Conservation (phyloP, 2,888 invertebrate species). For the Panopea generosa region DNA sequence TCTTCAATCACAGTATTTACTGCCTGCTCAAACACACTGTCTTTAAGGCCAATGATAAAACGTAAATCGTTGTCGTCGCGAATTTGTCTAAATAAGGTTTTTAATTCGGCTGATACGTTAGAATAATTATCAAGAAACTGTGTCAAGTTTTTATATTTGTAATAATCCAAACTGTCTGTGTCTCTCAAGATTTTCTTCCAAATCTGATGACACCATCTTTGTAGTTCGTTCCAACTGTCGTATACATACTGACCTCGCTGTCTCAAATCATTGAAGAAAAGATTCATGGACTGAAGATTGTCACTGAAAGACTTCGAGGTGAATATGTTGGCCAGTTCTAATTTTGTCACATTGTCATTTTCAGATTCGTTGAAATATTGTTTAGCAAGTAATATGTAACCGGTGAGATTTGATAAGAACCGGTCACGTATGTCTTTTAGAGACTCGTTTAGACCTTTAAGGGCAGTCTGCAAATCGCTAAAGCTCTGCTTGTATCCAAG, state of each 20-base stretch:
- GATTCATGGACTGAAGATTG: slow-evolving; percentile 43
- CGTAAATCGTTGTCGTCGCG: slow-evolving; percentile 52
- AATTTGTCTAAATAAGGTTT: slow-evolving; percentile 5
- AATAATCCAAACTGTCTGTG: slow-evolving; percentile 55
- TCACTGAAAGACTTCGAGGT: slow-evolving; percentile 39
- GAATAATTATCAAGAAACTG: slow-evolving; percentile 49
- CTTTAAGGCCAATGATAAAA: slow-evolving; percentile 51
- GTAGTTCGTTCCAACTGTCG: slow-evolving; percentile 63
- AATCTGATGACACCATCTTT: slow-evolving; percentile 31
- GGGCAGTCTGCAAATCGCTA: background rate
- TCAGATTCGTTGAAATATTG: slow-evolving; percentile 16
- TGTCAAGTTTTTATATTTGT: slow-evolving; percentile 31
- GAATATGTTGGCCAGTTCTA: slow-evolving; percentile 49
- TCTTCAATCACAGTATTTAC: slow-evolving; percentile 54
- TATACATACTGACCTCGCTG: slow-evolving; percentile 56
- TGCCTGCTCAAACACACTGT: slow-evolving; percentile 56
- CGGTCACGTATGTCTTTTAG: slow-evolving; percentile 22
- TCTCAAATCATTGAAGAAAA: slow-evolving; percentile 67
- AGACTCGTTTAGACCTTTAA: slow-evolving; percentile 19
- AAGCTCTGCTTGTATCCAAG: slow-evolving; percentile 22
- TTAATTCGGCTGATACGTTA: slow-evolving; percentile 28
- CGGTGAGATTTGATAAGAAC: slow-evolving; percentile 24
- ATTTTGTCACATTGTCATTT: slow-evolving; percentile 34
- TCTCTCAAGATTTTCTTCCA: slow-evolving; percentile 64
- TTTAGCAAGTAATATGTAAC: slow-evolving; percentile 17